A percentile compares a stretch with the other conserved stretches of the same genome.
Conservation (phyloP, 2,113 vertebrate species). For the Hemichromis elongatus region DNA sequence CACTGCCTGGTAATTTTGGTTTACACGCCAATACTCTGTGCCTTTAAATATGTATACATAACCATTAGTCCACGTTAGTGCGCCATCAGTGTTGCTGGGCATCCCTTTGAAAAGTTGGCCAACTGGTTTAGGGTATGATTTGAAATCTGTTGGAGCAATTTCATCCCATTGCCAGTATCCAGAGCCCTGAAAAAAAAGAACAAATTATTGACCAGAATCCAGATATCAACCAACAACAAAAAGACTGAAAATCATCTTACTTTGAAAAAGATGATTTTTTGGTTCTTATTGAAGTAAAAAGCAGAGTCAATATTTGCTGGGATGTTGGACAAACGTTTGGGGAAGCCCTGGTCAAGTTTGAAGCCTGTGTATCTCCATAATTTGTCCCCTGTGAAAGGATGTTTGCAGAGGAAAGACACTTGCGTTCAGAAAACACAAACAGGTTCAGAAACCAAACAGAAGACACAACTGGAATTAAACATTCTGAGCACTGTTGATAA, state of each 20-base stretch:
- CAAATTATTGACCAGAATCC: not conserved
- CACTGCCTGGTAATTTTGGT: conserved; percentile 53
- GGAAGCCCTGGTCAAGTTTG: conserved; percentile 76
- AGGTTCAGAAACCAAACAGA: accelerated
- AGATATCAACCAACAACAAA: not conserved
- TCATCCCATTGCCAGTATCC: conserved; percentile 84
- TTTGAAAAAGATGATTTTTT: conserved; percentile 81
- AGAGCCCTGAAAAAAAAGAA: conserved; percentile 43
- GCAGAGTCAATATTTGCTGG: conserved; percentile 78
- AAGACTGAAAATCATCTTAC: conserved; percentile 41
- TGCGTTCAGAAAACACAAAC: not conserved
- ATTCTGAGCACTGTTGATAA: not conserved
- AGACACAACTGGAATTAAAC: not conserved
- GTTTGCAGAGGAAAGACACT: not conserved
- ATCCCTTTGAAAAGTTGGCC: conserved; percentile 65
- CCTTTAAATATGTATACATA: conserved; percentile 78
- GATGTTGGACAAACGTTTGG: conserved; percentile 68
- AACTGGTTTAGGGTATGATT: conserved; percentile 69
- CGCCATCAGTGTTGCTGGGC: conserved; percentile 67
- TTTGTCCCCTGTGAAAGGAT: conserved; percentile 66
- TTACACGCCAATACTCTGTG: conserved; percentile 74
- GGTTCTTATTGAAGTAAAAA: conserved; percentile 71
- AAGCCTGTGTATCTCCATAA: conserved; percentile 79
- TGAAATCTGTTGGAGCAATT: conserved; percentile 61
- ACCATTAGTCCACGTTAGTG: conserved; percentile 72